These are phyloP conservation scores for Torymus texanus DNA, from an alignment of 2,888 invertebrate genomes.

Conservation along the genomic window DNA sequence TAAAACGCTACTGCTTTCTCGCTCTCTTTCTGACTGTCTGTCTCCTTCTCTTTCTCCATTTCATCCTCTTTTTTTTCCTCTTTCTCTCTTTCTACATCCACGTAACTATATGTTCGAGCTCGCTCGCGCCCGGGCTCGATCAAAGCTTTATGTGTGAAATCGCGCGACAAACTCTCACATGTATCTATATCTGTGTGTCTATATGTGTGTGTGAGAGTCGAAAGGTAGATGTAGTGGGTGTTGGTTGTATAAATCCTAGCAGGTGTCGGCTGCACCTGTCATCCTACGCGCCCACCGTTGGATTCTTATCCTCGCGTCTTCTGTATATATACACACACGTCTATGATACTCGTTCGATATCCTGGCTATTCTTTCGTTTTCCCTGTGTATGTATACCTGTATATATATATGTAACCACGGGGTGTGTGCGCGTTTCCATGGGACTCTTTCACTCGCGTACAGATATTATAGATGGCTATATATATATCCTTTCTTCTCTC, in stretches of 20 bases:
- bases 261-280: slow-evolving; percentile 68
- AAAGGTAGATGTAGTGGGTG: slow-evolving; percentile 46
- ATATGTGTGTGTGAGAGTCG: background rate
- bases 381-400: background rate
- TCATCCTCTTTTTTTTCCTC: slow-evolving; percentile 13
- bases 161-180: background rate
- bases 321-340: background rate
- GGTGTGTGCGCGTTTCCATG: too few relatives aligned
- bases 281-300: slow-evolving; percentile 33
- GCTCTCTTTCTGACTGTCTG: slow-evolving; percentile 29
- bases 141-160: slow-evolving; percentile 29
- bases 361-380: slow-evolving; percentile 1
- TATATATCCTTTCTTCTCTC: too few relatives aligned
- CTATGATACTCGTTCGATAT: slow-evolving; percentile 28
- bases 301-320: slow-evolving; percentile 27
- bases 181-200: background rate
- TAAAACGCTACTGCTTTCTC: slow-evolving; percentile 47
- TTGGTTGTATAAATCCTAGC: slow-evolving; percentile 63
- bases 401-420: too few relatives aligned
- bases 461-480: too few relatives aligned
- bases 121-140: background rate
- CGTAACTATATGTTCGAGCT: background rate
- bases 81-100: background rate
- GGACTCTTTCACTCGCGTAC: too few relatives aligned
- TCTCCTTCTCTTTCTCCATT: slow-evolving; percentile 11